Percentiles rank a stretch among this genome's conserved stretches.
Evolutionary conservation across 1,140 invertebrate genomes (phyloP).

Genomic region (Nebria ingens): DNA sequence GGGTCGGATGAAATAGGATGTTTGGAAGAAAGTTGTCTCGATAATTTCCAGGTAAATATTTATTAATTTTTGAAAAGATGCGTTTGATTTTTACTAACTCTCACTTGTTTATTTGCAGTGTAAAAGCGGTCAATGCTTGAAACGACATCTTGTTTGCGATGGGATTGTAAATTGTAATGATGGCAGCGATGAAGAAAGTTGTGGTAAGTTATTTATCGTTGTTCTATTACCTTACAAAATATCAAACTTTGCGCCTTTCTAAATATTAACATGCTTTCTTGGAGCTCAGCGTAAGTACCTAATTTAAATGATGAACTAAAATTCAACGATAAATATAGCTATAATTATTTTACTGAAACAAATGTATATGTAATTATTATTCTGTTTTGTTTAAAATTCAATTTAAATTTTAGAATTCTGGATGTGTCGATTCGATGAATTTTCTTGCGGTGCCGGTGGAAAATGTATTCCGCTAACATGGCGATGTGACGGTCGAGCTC

Average conservation of each 20-base stretch:
- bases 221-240: no score
- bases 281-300: no score
- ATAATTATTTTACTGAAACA: no score
- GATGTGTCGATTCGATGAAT: conserved; percentile 48
- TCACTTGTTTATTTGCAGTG: conserved; percentile 38
- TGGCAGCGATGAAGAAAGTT: conserved; percentile 57
- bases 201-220: no score
- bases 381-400: no score
- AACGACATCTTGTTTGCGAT: conserved; percentile 60
- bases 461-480: conserved; percentile 47
- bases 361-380: no score
- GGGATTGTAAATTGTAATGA: conserved; percentile 59
- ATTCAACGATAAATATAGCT: no score
- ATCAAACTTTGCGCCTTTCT: no score
- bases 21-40: conserved; percentile 42
- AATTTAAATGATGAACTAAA: no score
- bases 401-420: conserved; percentile 34
- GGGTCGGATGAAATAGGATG: conserved; percentile 53
- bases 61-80: not conserved
- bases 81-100: conserved; percentile 1
- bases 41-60: conserved; percentile 41
- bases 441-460: conserved; percentile 34
- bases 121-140: conserved; percentile 58
- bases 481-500: conserved; percentile 55
- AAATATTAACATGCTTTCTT: no score